Evolutionary conservation across 2,113 vertebrate species (phyloP), one percentile per base, ranked within the genome.

Genomic region (Lipophrys pholis): DNA sequence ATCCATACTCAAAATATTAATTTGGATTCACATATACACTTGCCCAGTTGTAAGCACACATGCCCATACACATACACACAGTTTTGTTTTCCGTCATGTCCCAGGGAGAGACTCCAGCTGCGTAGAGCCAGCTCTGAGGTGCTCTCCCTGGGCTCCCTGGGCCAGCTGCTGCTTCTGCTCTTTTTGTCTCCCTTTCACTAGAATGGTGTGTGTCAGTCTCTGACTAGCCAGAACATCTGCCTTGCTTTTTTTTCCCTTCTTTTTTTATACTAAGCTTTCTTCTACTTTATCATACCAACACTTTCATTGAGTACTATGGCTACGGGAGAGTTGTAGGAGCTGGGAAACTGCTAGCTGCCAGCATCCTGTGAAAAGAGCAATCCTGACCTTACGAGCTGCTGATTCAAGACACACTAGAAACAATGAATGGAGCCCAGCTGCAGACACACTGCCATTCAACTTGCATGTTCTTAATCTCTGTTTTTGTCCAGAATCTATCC

Each of bases 91-190:
- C n/a, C 60, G 52, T 50, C 6, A 51, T 39, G 21, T 83, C 58
- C 48, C 68, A 43, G 39, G 64, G 70, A 78, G 71, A 62, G 50
- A 68, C 60, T 81, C 73, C 86, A 84, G 69, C 76, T 87, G 82
- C 70, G 71, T 45, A n/a, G 45, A 67, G 35, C 56, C 40, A 66
- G 64, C 69, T 80, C 56, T 76, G 74, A 80, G 79, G 74, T 78
- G 79, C 60, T 78, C 68, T 85, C 80, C 63, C 80, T 78, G 67
- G 61, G 41, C 68, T 80, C 69, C 43, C 39, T 21, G 49, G 35
- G 56, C 45, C 80, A 83, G 86, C 72, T 87, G 80, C 71, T 69
- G 38, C 75, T 62, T 14, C 41, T 69, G 50, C 43, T 55, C 30
- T 61, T 39, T 58, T 39, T 30, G 30, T 59, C 35, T 53, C 38